A percentile compares a stretch with the other conserved stretches of the same genome.
Evolutionary conservation across 2,888 invertebrate species (phyloP).

Genomic region (Acrocyrtus sp.): DNA sequence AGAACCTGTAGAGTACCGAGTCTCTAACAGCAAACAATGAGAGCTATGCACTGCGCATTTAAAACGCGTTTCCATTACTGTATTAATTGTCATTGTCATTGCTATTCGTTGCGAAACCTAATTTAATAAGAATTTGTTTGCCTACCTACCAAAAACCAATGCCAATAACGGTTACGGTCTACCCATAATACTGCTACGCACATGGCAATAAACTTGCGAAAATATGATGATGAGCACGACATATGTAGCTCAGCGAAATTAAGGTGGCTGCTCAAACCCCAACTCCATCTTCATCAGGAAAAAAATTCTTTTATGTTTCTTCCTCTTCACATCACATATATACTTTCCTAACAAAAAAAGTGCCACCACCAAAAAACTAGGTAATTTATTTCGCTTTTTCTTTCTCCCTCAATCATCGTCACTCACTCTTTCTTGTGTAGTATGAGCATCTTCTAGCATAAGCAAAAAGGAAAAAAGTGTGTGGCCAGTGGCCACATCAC

Average conservation of each 20-base stretch:
- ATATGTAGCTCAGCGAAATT: neutral
- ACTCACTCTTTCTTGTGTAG: neutral
- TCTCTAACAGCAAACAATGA: no score
- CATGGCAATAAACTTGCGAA: neutral
- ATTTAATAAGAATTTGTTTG: no score
- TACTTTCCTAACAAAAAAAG: neutral
- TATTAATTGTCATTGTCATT: no score
- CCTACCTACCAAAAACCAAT: no score
- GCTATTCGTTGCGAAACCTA: no score
- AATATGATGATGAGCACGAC: neutral
- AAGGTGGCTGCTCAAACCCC: no score
- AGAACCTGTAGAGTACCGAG: no score
- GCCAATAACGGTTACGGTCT: neutral
- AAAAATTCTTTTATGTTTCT: neutral
- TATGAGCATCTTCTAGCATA: neutral
- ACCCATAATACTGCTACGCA: neutral
- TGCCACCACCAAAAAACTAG: neutral
- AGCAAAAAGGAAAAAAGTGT: neutral
- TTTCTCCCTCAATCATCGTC: neutral
- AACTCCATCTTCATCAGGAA: neutral
- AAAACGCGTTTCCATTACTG: no score
- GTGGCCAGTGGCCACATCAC: neutral
- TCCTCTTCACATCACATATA: neutral
- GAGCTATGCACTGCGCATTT: no score
- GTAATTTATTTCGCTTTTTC: conserved; percentile 28